Percentiles rank a stretch among this genome's conserved stretches.
phyloP scores from a whole-genome alignment of 2,113 vertebrate species.

The human region GRCh38 chr11:87148501-87149000 shows the following conservation, averaged over 20 bases:
- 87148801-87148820: slow-evolving; percentile 15
- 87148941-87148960: background rate
- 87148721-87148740: background rate
- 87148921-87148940: slow-evolving; percentile 16
- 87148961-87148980: background rate
- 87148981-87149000: background rate
- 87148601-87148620: background rate
- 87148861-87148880: background rate
- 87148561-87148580: background rate
- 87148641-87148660: background rate
- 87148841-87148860: background rate
- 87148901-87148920: background rate
- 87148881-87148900: background rate
- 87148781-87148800: background rate
- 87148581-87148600: background rate
- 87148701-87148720: background rate
- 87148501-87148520: background rate
- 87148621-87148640: background rate
- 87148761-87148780: slow-evolving; percentile 15
- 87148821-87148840: slow-evolving; percentile 31
- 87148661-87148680: background rate
- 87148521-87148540: slow-evolving; percentile 21
- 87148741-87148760: background rate
- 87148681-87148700: slow-evolving; percentile 16
- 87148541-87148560: slow-evolving; percentile 40